These are phyloP conservation scores for Sebastes kiyomatsui DNA, from an alignment of 2,797 vertebrate species.

Conservation along the genomic window DNA sequence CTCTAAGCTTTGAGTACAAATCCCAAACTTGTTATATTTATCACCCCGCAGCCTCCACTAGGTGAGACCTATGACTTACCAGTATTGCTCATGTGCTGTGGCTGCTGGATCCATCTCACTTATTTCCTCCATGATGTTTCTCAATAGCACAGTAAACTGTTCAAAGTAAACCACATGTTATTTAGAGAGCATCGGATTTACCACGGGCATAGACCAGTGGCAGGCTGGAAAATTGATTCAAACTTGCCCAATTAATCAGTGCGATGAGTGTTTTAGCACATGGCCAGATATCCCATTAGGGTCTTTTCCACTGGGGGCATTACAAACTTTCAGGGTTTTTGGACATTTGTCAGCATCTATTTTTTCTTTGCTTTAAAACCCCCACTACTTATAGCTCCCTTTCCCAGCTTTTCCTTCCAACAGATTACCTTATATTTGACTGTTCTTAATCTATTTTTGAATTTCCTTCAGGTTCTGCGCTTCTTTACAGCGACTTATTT, in stretches of 20 bases:
- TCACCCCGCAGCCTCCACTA: slow-evolving; percentile 5
- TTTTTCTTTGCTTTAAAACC: slow-evolving; percentile 22
- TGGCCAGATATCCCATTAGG: slow-evolving; percentile 12
- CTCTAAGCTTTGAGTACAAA: slow-evolving; percentile 13
- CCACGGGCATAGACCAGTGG: neutral
- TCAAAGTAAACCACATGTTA: slow-evolving; percentile 35
- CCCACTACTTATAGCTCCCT: neutral
- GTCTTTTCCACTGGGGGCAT: slow-evolving; percentile 2
- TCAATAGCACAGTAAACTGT: slow-evolving; percentile 9
- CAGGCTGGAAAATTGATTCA: slow-evolving; percentile 35
- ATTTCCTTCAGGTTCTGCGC: neutral
- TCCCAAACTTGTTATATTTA: slow-evolving; percentile 18
- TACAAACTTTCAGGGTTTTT: slow-evolving; percentile 6
- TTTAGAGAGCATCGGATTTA: slow-evolving; percentile 16
- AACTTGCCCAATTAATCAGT: slow-evolving; percentile 34
- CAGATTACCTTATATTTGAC: neutral
- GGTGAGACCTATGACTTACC: neutral
- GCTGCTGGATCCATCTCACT: neutral
- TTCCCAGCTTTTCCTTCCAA: neutral
- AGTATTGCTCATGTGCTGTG: neutral
- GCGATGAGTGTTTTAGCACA: slow-evolving; percentile 37
- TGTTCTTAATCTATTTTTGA: slow-evolving; percentile 6
- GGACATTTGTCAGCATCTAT: slow-evolving; percentile 23
- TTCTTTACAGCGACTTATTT: neutral
- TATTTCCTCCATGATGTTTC: slow-evolving; percentile 21